These are phyloP conservation scores for Drosophila paranaensis DNA, from an alignment of 2,888 invertebrate genomes.

Conservation along the genomic window DNA sequence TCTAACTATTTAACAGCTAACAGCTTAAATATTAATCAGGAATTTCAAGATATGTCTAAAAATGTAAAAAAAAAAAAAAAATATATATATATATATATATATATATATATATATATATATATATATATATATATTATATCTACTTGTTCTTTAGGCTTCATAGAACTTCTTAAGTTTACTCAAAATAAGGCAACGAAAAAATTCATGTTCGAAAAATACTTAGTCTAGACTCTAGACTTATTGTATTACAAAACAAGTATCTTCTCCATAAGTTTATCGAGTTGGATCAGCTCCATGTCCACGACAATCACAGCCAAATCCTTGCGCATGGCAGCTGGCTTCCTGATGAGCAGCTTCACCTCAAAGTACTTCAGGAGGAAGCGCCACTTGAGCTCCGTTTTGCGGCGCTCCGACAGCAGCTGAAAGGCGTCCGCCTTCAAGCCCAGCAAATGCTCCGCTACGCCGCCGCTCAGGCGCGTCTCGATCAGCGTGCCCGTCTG, in stretches of 20 bases:
- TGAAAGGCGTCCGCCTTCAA: constrained; percentile 86
- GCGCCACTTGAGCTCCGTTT: constrained; percentile 87
- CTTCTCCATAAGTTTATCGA: constrained; percentile 72
- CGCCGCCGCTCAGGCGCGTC: constrained; percentile 86
- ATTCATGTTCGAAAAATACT: background rate
- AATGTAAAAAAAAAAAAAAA: too few relatives aligned
- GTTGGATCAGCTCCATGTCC: constrained; percentile 67
- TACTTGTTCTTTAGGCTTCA: background rate
- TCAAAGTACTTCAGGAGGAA: constrained; percentile 88
- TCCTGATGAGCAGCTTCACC: constrained; percentile 84
- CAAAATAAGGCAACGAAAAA: background rate
- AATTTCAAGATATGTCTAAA: background rate
- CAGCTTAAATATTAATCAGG: background rate
- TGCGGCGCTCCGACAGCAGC: constrained; percentile 85
- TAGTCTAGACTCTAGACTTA: background rate
- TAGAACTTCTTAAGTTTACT: background rate
- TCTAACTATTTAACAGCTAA: too few relatives aligned
- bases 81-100: background rate
- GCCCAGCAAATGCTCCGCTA: constrained; percentile 87
- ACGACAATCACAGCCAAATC: constrained; percentile 72
- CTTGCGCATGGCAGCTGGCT: constrained; percentile 66
- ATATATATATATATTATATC: too few relatives aligned
- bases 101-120: too few relatives aligned
- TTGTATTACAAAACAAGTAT: constrained; percentile 63
- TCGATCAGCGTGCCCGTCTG: constrained; percentile 89